phyloP scores from a whole-genome alignment of 2,797 vertebrate species.

The Spinus olivaceus region DNA sequence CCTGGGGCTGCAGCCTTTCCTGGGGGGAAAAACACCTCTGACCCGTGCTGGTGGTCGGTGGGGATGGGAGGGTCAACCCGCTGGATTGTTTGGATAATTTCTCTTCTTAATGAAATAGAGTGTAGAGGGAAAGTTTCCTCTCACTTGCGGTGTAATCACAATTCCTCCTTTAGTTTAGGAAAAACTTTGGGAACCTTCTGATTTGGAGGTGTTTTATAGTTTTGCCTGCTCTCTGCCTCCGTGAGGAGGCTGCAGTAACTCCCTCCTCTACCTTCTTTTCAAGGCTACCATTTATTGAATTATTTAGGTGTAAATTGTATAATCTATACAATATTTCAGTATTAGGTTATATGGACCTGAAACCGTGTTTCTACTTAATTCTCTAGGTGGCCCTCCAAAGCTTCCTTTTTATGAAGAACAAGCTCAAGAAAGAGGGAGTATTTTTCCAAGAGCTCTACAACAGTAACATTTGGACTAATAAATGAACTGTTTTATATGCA shows the following conservation, averaged over 20 bases:
- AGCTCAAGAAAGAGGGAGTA: conserved; percentile 56
- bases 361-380: conserved; percentile 43
- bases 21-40: rapidly evolving
- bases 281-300: neutral
- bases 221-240: neutral
- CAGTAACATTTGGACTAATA: conserved; percentile 73
- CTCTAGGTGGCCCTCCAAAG: conserved; percentile 56
- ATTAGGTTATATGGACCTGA: neutral
- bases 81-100: neutral
- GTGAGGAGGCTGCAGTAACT: neutral
- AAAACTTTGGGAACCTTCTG: neutral
- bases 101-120: neutral
- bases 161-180: neutral
- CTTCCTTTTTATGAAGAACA: conserved; percentile 60
- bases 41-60: neutral
- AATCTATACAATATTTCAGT: conserved; percentile 20
- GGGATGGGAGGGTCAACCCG: neutral
- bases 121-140: neutral
- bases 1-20: neutral
- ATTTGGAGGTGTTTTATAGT: neutral
- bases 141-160: neutral
- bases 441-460: conserved; percentile 71
- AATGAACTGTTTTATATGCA: conserved; percentile 71
- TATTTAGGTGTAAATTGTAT: conserved; percentile 31
- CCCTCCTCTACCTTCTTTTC: neutral